phyloP scores from a whole-genome alignment of 2,113 vertebrate species.

The Pelodiscus sinensis region DNA sequence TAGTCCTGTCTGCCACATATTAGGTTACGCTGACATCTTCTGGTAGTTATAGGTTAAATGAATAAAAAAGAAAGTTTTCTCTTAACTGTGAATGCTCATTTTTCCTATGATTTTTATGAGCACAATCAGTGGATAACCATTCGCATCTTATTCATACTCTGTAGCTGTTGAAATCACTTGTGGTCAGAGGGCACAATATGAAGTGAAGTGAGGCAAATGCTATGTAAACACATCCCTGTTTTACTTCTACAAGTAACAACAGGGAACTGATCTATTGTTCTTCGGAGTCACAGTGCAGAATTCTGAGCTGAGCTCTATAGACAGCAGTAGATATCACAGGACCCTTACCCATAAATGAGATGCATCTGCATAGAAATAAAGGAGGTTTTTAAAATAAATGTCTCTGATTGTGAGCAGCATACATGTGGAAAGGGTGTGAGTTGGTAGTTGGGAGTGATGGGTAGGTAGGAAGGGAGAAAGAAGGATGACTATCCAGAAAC shows the following conservation, averaged over 20 bases:
- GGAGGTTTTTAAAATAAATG: neutral
- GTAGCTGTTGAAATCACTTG: neutral
- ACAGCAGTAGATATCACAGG: neutral
- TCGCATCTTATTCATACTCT: neutral
- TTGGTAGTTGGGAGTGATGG: accelerated
- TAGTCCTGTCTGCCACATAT: neutral
- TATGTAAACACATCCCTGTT: neutral
- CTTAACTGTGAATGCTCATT: neutral
- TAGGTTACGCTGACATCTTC: constrained; percentile 55
- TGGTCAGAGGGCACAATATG: neutral
- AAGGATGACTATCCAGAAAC: neutral
- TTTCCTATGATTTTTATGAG: constrained; percentile 2
- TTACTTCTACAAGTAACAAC: neutral
- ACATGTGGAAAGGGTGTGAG: neutral
- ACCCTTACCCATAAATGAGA: neutral
- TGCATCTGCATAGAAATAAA: neutral
- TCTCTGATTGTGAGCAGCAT: neutral
- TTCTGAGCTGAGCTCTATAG: neutral
- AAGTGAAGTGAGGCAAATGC: neutral
- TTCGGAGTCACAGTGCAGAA: neutral
- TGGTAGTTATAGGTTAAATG: neutral
- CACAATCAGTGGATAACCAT: neutral
- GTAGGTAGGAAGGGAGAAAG: neutral
- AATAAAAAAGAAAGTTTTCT: neutral
- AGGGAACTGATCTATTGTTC: neutral